Evolutionary conservation across 2,113 vertebrate species (phyloP), one percentile per base, ranked within the genome.

Genomic region (Indicator maculatus): DNA sequence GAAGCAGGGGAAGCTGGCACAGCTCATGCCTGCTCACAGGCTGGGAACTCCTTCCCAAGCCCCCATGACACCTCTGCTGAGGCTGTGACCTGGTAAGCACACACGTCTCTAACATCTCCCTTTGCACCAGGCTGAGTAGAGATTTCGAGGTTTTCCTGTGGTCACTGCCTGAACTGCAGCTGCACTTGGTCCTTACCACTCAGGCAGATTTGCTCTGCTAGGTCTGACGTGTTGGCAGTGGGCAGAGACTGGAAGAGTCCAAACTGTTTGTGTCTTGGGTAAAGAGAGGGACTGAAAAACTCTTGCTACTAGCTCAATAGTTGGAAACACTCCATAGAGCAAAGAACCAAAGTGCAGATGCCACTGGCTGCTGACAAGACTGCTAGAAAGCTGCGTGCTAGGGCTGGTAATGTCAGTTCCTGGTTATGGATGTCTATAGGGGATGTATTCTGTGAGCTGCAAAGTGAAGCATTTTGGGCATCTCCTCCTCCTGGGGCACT

Each of bases 101-200:
- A 86, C 55, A 79, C 78, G 71, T 89, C 82, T 88, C 24, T 45
- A 8, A 67, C 56, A 64, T 77, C 79, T 79, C 31, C 38, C n/a
- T 83, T 83, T 78, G 44, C 76, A 17, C 83, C 84, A 45, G 50
- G 41, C 87, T 64, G 84, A 84, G 79, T 20, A 36, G 89, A 86
- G 87, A 95, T 91, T 94, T 94, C 86, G 88, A 88, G 94, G 94
- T 96, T 95, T 95, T 95, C 88, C 93, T 96, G 91, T 95, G 95
- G 93, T 94, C 89, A 81, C 75, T 89, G 79, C 53, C 44, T 73
- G 83, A 85, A 59, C 79, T 87, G 59, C 79, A 90, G 84, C 89
- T 80, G 75, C 52, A 8, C 66, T 92, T 65, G 11, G 23, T 65
- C 72, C 44, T 55, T 79, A n/a, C 23, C 5, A 2, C 65, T 45